These are phyloP conservation scores for Drosophila varians DNA, from an alignment of 1,140 invertebrate genomes.

Conservation along the genomic window DNA sequence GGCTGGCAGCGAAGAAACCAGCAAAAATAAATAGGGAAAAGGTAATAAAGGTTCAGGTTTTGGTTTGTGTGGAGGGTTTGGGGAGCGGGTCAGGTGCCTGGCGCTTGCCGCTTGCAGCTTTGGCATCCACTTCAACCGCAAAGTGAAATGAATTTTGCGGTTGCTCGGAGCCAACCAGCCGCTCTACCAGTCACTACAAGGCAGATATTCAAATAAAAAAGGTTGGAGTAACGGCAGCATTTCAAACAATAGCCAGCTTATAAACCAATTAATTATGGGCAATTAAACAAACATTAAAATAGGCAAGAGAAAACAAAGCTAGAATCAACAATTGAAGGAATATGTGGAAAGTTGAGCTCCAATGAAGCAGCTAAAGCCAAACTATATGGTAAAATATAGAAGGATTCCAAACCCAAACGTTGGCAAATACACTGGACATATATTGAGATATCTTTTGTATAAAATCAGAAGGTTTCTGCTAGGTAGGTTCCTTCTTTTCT, in stretches of 20 bases:
- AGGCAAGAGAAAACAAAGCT: not conserved
- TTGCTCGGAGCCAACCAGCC: slow-evolving; percentile 10
- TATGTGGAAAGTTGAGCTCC: slow-evolving; percentile 4
- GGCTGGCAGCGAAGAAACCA: too few relatives aligned
- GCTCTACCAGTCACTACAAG: too few relatives aligned
- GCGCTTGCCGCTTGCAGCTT: slow-evolving; percentile 13
- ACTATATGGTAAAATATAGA: too few relatives aligned
- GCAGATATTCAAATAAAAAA: not conserved
- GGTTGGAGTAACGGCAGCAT: not conserved
- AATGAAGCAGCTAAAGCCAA: too few relatives aligned
- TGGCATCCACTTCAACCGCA: slow-evolving; percentile 36
- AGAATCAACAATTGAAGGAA: slow-evolving; percentile 1
- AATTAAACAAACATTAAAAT: slow-evolving; percentile 50
- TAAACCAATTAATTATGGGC: slow-evolving; percentile 52
- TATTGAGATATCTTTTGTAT: too few relatives aligned
- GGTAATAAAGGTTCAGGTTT: not conserved
- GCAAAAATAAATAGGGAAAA: not conserved
- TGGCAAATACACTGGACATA: too few relatives aligned
- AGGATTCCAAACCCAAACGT: not conserved
- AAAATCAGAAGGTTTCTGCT: too few relatives aligned
- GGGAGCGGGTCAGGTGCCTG: slow-evolving; percentile 18
- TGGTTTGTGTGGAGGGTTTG: not conserved
- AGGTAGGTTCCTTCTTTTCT: too few relatives aligned
- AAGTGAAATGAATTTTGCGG: slow-evolving; percentile 58
- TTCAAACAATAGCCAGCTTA: not conserved